phyloP scores from a whole-genome alignment of 2,888 invertebrate species.

The Leptopilina myrica region DNA sequence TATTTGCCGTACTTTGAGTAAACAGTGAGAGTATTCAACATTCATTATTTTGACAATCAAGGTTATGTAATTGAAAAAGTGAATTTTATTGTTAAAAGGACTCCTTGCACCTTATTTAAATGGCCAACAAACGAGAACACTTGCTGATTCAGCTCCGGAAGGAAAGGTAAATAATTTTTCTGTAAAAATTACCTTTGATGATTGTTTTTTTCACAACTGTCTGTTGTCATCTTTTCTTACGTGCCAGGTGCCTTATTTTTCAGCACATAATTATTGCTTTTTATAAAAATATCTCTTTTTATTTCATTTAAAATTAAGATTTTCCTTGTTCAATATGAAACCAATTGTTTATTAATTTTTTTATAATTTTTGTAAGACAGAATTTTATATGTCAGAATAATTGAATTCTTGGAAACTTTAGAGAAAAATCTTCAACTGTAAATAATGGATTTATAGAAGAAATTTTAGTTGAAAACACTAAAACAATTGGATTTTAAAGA shows the following conservation, averaged over 20 bases:
- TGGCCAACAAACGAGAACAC: conserved; percentile 67
- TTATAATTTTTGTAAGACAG: no score
- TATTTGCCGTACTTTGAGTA: neutral
- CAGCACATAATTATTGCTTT: neutral
- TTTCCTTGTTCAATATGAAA: no score
- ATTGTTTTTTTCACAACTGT: neutral
- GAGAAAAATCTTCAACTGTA: no score
- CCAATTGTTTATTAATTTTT: no score
- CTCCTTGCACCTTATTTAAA: conserved; percentile 67
- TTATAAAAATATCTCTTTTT: neutral
- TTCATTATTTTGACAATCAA: conserved; percentile 14
- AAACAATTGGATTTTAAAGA: no score
- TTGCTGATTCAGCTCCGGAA: conserved; percentile 70
- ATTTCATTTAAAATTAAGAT: no score
- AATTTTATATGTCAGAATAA: no score
- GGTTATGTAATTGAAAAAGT: conserved; percentile 50
- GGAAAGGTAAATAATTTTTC: conserved; percentile 67
- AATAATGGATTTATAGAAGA: no score
- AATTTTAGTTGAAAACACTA: no score
- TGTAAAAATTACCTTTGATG: conserved; percentile 1
- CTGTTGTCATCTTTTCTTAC: neutral
- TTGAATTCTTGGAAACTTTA: no score
- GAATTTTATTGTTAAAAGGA: conserved; percentile 63
- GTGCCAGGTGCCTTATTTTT: neutral
- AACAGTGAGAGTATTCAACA: neutral